A percentile compares a stretch with the other conserved stretches of the same genome.
These are phyloP conservation scores for Chelon auratus DNA, from an alignment of 2,797 vertebrate genomes.

Conservation along the genomic window DNA sequence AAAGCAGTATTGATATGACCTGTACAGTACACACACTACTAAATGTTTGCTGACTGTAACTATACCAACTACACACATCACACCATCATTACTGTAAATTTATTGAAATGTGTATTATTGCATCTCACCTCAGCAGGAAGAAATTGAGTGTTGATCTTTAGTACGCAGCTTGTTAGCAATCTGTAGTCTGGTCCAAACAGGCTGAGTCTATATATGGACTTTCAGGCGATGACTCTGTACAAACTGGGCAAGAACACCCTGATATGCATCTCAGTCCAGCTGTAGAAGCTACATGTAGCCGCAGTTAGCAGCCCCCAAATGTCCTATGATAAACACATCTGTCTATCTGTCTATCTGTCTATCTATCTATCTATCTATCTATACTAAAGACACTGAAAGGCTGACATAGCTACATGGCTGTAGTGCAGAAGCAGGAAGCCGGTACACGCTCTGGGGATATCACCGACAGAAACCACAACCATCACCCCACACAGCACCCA, in stretches of 20 bases:
- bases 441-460: slow-evolving; percentile 73
- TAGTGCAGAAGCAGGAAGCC: slow-evolving; percentile 51
- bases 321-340: slow-evolving; percentile 20
- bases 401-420: slow-evolving; percentile 34
- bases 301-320: slow-evolving; percentile 12
- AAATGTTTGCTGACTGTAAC: not conserved
- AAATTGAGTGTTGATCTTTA: slow-evolving; percentile 16
- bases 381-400: slow-evolving; percentile 4
- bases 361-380: slow-evolving; percentile 7
- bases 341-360: slow-evolving; percentile 15
- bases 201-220: slow-evolving; percentile 5
- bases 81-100: not conserved
- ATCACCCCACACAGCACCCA: slow-evolving; percentile 76
- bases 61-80: slow-evolving; percentile 1
- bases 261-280: slow-evolving; percentile 28
- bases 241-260: slow-evolving; percentile 15
- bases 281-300: slow-evolving; percentile 5
- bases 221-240: slow-evolving; percentile 31
- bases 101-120: slow-evolving; percentile 7
- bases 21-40: not conserved
- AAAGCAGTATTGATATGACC: not conserved
- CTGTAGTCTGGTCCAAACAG: slow-evolving; percentile 9
- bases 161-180: slow-evolving; percentile 32
- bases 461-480: slow-evolving; percentile 74
- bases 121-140: slow-evolving; percentile 63